A percentile compares a stretch with the other conserved stretches of the same genome.
Evolutionary conservation across 1,140 invertebrate species (phyloP).

Genomic region (Diabrotica virgifera): DNA sequence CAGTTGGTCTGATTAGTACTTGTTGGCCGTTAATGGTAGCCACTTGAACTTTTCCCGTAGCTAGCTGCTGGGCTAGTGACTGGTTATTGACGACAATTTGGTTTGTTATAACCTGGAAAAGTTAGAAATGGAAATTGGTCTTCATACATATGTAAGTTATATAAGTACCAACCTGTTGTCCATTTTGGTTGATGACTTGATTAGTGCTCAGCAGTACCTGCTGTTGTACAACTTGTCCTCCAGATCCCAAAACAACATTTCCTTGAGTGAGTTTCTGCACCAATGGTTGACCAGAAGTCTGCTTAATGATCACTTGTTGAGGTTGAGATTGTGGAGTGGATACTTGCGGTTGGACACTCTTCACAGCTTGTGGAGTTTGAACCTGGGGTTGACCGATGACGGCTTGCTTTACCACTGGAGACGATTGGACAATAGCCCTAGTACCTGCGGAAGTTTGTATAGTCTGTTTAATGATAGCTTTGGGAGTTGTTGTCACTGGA

Average conservation of each 20-base stretch:
- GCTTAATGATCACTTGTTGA: slow-evolving; percentile 34
- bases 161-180: slow-evolving; percentile 39
- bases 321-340: slow-evolving; percentile 18
- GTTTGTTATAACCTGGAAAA: slow-evolving; percentile 55
- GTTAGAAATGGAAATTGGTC: slow-evolving; percentile 15
- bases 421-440: slow-evolving; percentile 39
- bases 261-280: slow-evolving; percentile 36
- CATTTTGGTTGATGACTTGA: slow-evolving; percentile 40
- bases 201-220: slow-evolving; percentile 42
- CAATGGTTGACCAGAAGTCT: slow-evolving; percentile 24
- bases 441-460: slow-evolving; percentile 34
- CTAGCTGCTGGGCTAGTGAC: slow-evolving; percentile 70
- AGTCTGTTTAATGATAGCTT: slow-evolving; percentile 40
- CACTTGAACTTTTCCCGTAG: slow-evolving; percentile 75
- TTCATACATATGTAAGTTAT: background rate
- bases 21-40: slow-evolving; percentile 81
- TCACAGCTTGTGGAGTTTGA: slow-evolving; percentile 20
- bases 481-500: slow-evolving; percentile 42
- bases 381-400: slow-evolving; percentile 26
- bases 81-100: slow-evolving; percentile 76
- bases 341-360: slow-evolving; percentile 14
- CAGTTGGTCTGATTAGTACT: slow-evolving; percentile 69
- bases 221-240: slow-evolving; percentile 38
- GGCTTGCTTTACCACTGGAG: slow-evolving; percentile 32
- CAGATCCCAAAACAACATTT: slow-evolving; percentile 33